Conservation (phyloP, 2,888 invertebrate genomes). For the Drosophila mercatorum region DNA sequence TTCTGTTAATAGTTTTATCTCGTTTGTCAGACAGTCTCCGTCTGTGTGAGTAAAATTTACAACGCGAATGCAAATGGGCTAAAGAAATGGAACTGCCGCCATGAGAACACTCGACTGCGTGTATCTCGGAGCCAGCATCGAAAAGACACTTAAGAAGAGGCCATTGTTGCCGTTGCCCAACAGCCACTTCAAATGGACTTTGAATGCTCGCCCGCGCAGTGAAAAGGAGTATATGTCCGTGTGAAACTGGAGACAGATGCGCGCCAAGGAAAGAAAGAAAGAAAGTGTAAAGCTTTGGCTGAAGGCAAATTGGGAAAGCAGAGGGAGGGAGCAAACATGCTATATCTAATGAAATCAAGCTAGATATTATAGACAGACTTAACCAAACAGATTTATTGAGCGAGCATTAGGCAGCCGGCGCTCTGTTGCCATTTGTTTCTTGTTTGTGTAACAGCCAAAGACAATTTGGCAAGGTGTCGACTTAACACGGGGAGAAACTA, state of each 20-base stretch:
- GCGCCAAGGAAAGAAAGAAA: too few species aligned
- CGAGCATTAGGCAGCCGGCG: not conserved
- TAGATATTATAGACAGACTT: too few species aligned
- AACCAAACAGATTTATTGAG: too few species aligned
- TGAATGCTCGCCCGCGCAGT: not conserved
- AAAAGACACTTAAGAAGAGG: constrained; percentile 40
- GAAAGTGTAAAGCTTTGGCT: too few species aligned
- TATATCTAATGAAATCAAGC: too few species aligned
- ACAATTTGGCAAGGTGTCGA: constrained; percentile 78
- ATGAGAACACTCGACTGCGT: constrained; percentile 73
- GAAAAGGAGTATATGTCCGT: not conserved
- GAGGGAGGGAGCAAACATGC: too few species aligned
- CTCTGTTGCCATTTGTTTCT: not conserved
- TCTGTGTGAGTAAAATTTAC: constrained; percentile 60
- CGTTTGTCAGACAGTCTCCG: constrained; percentile 18
- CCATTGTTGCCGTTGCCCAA: constrained; percentile 37
- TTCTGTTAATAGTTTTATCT: constrained; percentile 82
- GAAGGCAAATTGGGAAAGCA: too few species aligned
- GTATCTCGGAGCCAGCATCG: constrained; percentile 69
- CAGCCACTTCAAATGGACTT: constrained; percentile 31
- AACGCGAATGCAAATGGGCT: constrained; percentile 61
- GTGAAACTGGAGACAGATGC: not conserved
- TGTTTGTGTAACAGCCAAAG: constrained; percentile 39
- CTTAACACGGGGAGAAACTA: constrained; percentile 70
- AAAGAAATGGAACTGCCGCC: constrained; percentile 76